phyloP scores from a whole-genome alignment of 2,888 invertebrate species.

The Dryomyza anilis region DNA sequence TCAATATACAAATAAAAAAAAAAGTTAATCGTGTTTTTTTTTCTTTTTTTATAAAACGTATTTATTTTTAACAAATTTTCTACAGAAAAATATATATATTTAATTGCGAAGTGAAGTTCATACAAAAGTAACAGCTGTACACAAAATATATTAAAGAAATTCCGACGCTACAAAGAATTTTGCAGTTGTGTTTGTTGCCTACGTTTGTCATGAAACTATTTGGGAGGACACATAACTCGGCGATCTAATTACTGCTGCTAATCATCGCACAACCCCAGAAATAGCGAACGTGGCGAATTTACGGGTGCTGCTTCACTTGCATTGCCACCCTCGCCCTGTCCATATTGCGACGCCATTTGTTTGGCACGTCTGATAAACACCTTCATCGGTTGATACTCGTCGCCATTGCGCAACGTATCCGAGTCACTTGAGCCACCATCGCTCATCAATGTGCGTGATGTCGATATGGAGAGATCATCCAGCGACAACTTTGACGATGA shows the following conservation, averaged over 20 bases:
- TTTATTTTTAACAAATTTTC: slow-evolving; percentile 32
- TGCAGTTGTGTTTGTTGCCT: slow-evolving; percentile 18
- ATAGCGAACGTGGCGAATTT: slow-evolving; percentile 39
- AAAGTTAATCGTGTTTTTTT: neutral
- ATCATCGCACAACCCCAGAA: slow-evolving; percentile 39
- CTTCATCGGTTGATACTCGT: slow-evolving; percentile 35
- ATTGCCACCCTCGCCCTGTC: slow-evolving; percentile 25
- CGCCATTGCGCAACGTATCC: slow-evolving; percentile 39
- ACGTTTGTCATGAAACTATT: too few relatives aligned
- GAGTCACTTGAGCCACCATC: slow-evolving; percentile 38
- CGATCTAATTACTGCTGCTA: too few relatives aligned
- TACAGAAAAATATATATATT: slow-evolving; percentile 34
- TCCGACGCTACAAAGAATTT: slow-evolving; percentile 34
- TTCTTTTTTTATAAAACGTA: slow-evolving; percentile 30
- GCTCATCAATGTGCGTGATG: slow-evolving; percentile 36
- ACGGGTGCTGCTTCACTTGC: too few relatives aligned
- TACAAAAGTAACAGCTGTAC: slow-evolving; percentile 24
- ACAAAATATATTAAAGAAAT: slow-evolving; percentile 23
- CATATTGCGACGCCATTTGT: slow-evolving; percentile 23
- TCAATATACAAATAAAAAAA: neutral
- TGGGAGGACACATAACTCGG: too few relatives aligned
- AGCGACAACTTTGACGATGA: slow-evolving; percentile 33
- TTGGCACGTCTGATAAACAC: slow-evolving; percentile 37
- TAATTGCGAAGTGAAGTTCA: slow-evolving; percentile 27
- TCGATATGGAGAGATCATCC: slow-evolving; percentile 39